Conservation (phyloP, 2,113 vertebrate genomes). For the Sardina pilchardus region DNA sequence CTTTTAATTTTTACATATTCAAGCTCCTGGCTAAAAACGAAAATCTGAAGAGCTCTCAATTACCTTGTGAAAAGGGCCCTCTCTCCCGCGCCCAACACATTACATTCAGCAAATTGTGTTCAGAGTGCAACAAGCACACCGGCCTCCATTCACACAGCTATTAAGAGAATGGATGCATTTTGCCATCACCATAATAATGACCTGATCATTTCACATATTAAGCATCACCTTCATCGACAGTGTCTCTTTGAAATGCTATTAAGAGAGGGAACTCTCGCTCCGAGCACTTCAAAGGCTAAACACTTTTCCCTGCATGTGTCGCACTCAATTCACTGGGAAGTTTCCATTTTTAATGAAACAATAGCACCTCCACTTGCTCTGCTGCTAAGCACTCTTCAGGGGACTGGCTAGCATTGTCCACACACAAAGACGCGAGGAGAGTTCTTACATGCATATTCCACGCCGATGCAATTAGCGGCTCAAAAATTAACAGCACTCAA, state of each 20-base stretch:
- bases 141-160: conserved; percentile 52
- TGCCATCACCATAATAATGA: conserved; percentile 59
- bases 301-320: conserved; percentile 36
- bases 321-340: conserved; percentile 43
- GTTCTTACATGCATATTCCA: conserved; percentile 43
- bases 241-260: conserved; percentile 62
- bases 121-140: conserved; percentile 39
- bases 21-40: conserved; percentile 44
- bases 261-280: conserved; percentile 50
- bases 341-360: conserved; percentile 52
- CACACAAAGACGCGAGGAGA: conserved; percentile 52
- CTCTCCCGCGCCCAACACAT: conserved; percentile 54
- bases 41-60: conserved; percentile 59
- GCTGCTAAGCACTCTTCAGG: conserved; percentile 53
- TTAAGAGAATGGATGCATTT: conserved; percentile 60
- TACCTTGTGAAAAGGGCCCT: conserved; percentile 51
- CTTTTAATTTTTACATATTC: conserved; percentile 42
- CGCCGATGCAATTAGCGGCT: conserved; percentile 57
- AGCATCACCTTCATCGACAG: conserved; percentile 54
- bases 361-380: conserved; percentile 50
- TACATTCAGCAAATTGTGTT: conserved; percentile 45
- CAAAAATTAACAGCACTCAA: conserved; percentile 59
- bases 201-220: conserved; percentile 63
- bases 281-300: conserved; percentile 54
- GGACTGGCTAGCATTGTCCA: conserved; percentile 53